phyloP scores from a whole-genome alignment of 2,888 invertebrate species.

The Agriopis marginaria region DNA sequence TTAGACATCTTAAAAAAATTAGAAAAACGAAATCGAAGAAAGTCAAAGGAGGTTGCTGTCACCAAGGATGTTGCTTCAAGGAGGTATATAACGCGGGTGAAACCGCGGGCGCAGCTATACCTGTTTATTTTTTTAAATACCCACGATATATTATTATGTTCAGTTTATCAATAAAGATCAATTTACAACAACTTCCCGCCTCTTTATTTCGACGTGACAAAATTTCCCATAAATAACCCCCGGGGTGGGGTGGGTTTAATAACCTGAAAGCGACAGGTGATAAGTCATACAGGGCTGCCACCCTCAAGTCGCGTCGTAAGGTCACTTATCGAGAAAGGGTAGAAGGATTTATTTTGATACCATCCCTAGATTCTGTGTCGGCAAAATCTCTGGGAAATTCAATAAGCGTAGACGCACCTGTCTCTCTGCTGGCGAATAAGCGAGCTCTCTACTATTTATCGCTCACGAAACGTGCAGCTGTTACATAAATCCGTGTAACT shows the following conservation, averaged over 20 bases:
- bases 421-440: too few species aligned
- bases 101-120: too few species aligned
- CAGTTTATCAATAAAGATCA: slow-evolving; percentile 30
- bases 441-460: background rate
- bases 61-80: too few species aligned
- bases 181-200: slow-evolving; percentile 32
- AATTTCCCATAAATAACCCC: slow-evolving; percentile 49
- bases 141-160: slow-evolving; percentile 8
- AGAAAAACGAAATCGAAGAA: too few species aligned
- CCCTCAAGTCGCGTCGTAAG: slow-evolving; percentile 40
- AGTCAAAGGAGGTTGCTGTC: too few species aligned
- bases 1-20: too few species aligned
- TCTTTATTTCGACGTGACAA: slow-evolving; percentile 39
- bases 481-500: too few species aligned
- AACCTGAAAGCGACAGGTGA: slow-evolving; percentile 58
- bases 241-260: slow-evolving; percentile 47
- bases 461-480: too few species aligned
- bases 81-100: too few species aligned
- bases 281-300: slow-evolving; percentile 53
- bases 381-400: slow-evolving; percentile 33
- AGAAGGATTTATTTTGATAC: slow-evolving; percentile 42
- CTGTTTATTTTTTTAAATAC: background rate
- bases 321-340: slow-evolving; percentile 43
- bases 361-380: slow-evolving; percentile 14
- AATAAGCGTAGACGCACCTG: slow-evolving; percentile 30